Conservation (phyloP, 2,113 vertebrate genomes). For the Grus americana region DNA sequence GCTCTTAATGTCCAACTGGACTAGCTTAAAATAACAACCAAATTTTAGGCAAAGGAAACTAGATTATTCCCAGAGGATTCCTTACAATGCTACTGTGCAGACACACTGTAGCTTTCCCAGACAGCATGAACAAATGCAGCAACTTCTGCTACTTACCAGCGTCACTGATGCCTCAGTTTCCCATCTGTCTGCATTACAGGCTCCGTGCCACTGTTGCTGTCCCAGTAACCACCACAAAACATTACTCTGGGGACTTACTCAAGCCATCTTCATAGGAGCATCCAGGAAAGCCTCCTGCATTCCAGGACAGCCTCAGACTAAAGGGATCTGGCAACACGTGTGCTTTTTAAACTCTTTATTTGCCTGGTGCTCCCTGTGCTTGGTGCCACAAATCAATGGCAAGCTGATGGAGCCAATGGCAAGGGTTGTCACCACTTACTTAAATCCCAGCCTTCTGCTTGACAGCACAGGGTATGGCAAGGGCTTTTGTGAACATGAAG, state of each 20-base stretch:
- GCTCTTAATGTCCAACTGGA: background rate
- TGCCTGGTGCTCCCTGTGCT: background rate
- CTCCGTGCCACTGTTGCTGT: background rate
- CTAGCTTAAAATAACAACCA: background rate
- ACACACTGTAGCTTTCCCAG: background rate
- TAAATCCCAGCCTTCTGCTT: background rate
- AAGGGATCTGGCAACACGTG: background rate
- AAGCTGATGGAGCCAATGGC: rapidly evolving
- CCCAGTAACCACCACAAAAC: background rate
- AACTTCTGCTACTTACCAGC: background rate
- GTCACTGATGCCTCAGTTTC: background rate
- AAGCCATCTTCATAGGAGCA: background rate
- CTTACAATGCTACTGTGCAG: background rate
- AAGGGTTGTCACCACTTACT: background rate
- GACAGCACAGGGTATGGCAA: background rate
- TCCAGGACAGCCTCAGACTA: background rate
- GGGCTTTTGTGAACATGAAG: background rate
- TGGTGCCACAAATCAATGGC: background rate
- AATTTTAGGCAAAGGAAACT: background rate
- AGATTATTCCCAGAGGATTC: background rate
- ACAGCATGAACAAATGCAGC: background rate
- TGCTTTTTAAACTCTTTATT: background rate
- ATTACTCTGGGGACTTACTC: background rate
- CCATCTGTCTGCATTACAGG: background rate
- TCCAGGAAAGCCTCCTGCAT: background rate